Conservation (phyloP, 1,140 invertebrate species). For the Mercenaria mercenaria region DNA sequence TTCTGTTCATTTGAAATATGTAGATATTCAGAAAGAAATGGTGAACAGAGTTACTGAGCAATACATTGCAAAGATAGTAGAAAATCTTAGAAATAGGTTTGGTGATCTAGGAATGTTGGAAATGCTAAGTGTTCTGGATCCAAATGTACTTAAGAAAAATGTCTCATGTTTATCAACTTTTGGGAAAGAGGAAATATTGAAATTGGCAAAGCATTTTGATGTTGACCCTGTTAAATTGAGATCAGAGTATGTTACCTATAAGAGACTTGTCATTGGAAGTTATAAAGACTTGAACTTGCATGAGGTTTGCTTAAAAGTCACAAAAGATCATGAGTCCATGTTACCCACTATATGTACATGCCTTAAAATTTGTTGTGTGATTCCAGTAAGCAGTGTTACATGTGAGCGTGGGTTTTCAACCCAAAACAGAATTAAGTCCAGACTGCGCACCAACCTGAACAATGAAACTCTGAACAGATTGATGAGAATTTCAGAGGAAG, state of each 20-base stretch:
- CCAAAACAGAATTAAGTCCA: conserved; percentile 42
- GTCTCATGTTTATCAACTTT: neutral
- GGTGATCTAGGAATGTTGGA: neutral
- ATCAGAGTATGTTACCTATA: neutral
- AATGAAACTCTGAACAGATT: conserved; percentile 1
- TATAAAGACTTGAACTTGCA: neutral
- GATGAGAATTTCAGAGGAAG: conserved; percentile 38
- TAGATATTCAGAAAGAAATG: neutral
- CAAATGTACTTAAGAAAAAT: neutral
- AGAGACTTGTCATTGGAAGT: neutral
- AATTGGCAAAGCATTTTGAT: neutral
- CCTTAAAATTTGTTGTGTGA: neutral
- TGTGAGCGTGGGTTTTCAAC: too few species aligned
- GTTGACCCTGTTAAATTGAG: neutral
- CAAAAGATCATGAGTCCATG: neutral
- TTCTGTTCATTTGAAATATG: neutral
- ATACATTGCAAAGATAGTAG: neutral
- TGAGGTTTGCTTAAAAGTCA: neutral
- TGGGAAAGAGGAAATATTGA: neutral
- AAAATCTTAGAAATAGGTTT: neutral
- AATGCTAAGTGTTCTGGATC: neutral
- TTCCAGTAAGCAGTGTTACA: conserved; percentile 22
- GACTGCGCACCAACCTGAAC: neutral
- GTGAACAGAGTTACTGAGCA: neutral
- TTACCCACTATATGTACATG: neutral